Base-by-base conservation (phyloP, 2,888 invertebrate genomes). In the Gonocerus acuteangulatus region DNA sequence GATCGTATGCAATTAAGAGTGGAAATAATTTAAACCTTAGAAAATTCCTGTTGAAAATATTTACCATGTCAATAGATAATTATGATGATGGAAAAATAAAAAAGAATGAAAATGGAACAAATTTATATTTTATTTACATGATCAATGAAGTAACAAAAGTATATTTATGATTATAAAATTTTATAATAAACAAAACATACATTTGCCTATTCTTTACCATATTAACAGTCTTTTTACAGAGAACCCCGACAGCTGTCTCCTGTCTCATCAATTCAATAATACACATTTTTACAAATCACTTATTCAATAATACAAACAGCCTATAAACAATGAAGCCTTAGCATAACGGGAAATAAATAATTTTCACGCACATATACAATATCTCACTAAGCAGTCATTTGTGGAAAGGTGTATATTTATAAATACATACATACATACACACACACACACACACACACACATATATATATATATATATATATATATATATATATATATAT, bases 61-160 rank as follows among this genome's bases (percentile, higher is more conserved):
- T n/a, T n/a, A n/a, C n/a, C n/a, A n/a, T n/a, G n/a, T n/a, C n/a
- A n/a, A n/a, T n/a, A n/a, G n/a, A n/a, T n/a, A n/a, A n/a, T n/a
- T n/a, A n/a, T n/a, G n/a, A n/a, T n/a, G n/a, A n/a, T n/a, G n/a
- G n/a, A n/a, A n/a, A n/a, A n/a, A n/a, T n/a, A 27, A 27, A 27
- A 27, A 6, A 27, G 4, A 27, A 27, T 4, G 27, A 39, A 39
- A 39, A 39, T 52, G 54, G 56, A 61, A 61, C 61, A 61, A 62
- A 36, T 61, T 57, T 62, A 60, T 52, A 52, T 52, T 52, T 60
- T 65, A 65, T 65, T 65, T 65, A 65, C 65, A 65, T 42, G 60
- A 60, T 62, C 58, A 63, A 56, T 61, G 59, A 62, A 61, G 65
- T 65, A 65, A 65, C 65, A 65, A 65, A 65, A 48, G 57, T 62